A percentile compares a stretch with the other conserved stretches of the same genome.
Conservation (phyloP, 2,797 vertebrate species). For the Sebastes trivittatus region DNA sequence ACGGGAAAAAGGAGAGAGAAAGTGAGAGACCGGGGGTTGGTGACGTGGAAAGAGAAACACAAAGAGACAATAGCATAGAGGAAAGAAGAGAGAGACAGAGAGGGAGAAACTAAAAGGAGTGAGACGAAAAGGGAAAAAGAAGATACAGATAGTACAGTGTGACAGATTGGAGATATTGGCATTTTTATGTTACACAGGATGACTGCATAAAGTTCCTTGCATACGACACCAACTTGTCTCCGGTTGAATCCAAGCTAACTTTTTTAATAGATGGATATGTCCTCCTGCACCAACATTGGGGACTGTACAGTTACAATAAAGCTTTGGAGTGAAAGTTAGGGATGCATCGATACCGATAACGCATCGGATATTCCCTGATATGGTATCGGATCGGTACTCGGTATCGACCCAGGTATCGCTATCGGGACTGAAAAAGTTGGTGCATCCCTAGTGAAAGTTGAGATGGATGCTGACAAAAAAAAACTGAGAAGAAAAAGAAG, state of each 20-base stretch:
- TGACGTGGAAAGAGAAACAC: neutral
- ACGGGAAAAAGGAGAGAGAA: neutral
- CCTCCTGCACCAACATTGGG: neutral
- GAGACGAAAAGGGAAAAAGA: neutral
- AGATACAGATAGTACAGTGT: neutral
- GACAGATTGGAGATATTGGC: conserved; percentile 13
- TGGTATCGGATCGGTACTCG: too few relatives aligned
- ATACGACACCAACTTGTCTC: conserved; percentile 29
- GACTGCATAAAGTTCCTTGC: conserved; percentile 15
- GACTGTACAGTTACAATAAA: neutral
- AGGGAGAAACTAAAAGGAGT: neutral
- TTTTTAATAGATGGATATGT: neutral
- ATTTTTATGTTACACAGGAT: conserved; percentile 1
- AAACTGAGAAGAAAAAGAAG: neutral
- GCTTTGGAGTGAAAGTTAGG: neutral
- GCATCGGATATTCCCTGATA: neutral
- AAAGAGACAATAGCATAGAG: conserved; percentile 8
- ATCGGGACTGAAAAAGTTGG: too few relatives aligned
- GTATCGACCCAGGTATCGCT: too few relatives aligned
- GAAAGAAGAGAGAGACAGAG: neutral
- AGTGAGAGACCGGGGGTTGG: neutral
- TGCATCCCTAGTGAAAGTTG: neutral
- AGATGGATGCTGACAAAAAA: neutral
- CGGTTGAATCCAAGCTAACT: neutral
- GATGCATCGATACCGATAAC: neutral